Evolutionary conservation across 2,888 invertebrate species (phyloP), one percentile per base, ranked within the genome.

Genomic region (Cyrtodaria siliqua): DNA sequence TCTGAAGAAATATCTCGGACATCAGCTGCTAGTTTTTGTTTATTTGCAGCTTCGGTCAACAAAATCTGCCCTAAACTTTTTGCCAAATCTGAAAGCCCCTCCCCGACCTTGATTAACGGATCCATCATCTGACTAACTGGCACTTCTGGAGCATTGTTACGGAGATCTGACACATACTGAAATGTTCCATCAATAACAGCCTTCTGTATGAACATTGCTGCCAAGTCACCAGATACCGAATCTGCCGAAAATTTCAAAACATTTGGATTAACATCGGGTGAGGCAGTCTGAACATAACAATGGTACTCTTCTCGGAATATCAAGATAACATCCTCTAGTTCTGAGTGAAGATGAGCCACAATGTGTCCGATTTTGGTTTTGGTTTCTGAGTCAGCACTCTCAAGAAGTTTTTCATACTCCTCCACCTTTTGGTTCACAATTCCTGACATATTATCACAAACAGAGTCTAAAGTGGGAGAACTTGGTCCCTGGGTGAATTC

Each of bases 121-220:
- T 76, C 76, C 67, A 83, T 69, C 68, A 78, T 72, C 40, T 67
- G 72, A 57, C 62, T 71, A 2, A 79, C 79, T 26, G 74, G 60
- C 18, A 79, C 70, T 20, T 79, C 82, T 49, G 85, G 79, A 16
- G 63, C 57, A 47, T 53, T 76, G 33, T 71, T 71, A 57, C 74
- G 61, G 12, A 86, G 57, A 49, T 86, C 83, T 53, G 86, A 83
- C 26, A 87, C 82, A 76, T 83, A 82, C 42, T 79, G 76, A 64
- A 86, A 85, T 20, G 83, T 83, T 20, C 87, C 89, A 59, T 79
- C 79, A 87, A 95, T 95, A n/a, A 96, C 92, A 4, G 96, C 95
- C 92, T 83, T 77, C 66, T 83, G 77, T 49, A 79, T 75, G 40
- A 80, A 69, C 53, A 83, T 78, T n/a, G 70, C 78, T 42, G 80